Evolutionary conservation across 2,113 vertebrate genomes (phyloP).

Genomic region (Pluvianellus socialis): DNA sequence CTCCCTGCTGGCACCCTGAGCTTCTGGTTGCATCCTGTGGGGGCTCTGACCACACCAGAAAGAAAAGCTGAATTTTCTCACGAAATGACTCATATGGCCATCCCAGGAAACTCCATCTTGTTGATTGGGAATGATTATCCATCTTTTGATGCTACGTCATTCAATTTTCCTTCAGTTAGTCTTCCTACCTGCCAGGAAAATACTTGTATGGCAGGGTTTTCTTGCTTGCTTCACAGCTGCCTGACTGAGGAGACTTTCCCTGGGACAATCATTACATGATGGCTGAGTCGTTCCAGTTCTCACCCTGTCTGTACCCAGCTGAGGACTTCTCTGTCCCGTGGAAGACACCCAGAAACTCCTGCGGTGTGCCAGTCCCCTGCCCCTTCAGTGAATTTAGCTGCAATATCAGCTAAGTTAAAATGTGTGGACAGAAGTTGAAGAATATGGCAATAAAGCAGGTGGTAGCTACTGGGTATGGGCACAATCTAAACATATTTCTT

Average conservation of each 20-base stretch:
- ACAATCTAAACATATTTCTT: not conserved
- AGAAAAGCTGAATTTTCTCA: not conserved
- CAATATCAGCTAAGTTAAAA: not conserved
- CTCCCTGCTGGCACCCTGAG: accelerated
- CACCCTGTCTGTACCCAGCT: not conserved
- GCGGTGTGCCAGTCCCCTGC: not conserved
- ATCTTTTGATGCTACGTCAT: not conserved
- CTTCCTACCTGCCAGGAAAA: not conserved
- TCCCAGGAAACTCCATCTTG: not conserved
- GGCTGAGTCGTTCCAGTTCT: not conserved
- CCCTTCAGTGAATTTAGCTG: not conserved
- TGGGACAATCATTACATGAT: not conserved
- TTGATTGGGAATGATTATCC: no score
- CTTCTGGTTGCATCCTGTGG: no score
- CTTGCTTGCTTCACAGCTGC: not conserved
- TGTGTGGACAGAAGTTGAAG: accelerated
- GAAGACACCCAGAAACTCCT: not conserved
- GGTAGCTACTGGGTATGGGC: not conserved
- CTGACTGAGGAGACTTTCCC: not conserved
- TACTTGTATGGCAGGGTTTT: not conserved
- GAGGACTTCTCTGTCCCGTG: not conserved
- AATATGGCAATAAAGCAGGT: not conserved
- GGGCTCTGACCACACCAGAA: not conserved
- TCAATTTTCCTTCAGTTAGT: not conserved
- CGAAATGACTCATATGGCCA: not conserved